A percentile compares a stretch with the other conserved stretches of the same genome.
Evolutionary conservation across 2,797 vertebrate species (phyloP).

Genomic region (Chelonia mydas): DNA sequence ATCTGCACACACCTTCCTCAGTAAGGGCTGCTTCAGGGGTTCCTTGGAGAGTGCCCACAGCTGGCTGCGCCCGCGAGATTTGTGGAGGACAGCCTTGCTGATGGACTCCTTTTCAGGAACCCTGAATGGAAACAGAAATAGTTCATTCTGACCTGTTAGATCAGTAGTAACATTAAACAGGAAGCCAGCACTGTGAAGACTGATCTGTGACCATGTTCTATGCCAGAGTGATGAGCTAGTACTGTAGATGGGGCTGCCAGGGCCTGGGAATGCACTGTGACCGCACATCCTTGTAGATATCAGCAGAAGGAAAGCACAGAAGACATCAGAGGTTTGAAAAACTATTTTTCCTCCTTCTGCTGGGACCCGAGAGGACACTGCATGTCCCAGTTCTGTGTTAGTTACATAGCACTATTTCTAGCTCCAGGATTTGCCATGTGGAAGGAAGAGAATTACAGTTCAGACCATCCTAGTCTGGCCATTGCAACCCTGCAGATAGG

Average conservation of each 20-base stretch:
- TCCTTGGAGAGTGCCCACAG: conserved; percentile 92
- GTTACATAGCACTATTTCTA: too few species aligned
- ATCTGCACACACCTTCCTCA: conserved; percentile 83
- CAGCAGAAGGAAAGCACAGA: not conserved
- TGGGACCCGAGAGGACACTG: not conserved
- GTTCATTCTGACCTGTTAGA: not conserved
- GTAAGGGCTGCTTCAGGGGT: conserved; percentile 91
- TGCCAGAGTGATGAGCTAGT: not conserved
- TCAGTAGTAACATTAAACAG: not conserved
- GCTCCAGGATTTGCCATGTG: too few species aligned
- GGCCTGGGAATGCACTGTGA: not conserved
- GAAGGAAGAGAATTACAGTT: not conserved
- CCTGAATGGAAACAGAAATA: conserved; percentile 75
- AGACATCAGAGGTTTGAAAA: not conserved
- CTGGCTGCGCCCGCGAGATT: conserved; percentile 83
- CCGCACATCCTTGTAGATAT: not conserved
- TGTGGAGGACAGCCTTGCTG: conserved; percentile 86
- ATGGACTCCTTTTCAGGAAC: conserved; percentile 87
- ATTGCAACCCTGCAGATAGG: conserved; percentile 23
- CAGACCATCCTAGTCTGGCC: not conserved
- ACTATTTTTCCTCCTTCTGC: not conserved
- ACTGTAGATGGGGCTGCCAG: not conserved
- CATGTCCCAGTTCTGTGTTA: not conserved
- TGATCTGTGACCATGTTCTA: not conserved
- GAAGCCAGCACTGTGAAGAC: not conserved